Conservation (phyloP, 2,113 vertebrate species). For the Ammodytes marinus region DNA sequence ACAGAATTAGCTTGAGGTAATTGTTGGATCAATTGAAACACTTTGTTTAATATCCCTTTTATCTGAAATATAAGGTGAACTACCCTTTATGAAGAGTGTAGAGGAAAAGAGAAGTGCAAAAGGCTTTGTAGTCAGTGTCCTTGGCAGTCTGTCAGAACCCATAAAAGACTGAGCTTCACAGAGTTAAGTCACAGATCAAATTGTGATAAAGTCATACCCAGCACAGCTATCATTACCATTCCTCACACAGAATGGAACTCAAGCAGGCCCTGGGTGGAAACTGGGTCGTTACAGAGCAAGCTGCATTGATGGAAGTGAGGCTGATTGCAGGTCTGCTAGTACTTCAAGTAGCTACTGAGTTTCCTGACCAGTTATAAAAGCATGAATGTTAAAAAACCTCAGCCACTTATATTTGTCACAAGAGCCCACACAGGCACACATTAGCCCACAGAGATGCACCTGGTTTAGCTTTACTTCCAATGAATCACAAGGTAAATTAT, state of each 20-base stretch:
- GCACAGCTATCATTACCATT: constrained; percentile 27
- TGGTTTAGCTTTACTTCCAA: neutral
- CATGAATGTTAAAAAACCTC: constrained; percentile 21
- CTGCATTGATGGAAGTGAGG: constrained; percentile 13
- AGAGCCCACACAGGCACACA: constrained; percentile 14
- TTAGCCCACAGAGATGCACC: constrained; percentile 10
- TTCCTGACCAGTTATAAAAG: constrained; percentile 48
- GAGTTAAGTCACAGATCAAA: constrained; percentile 26
- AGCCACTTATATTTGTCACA: constrained; percentile 22
- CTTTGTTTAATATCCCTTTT: neutral
- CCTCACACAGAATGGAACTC: constrained; percentile 24
- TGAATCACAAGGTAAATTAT: neutral
- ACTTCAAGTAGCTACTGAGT: constrained; percentile 44
- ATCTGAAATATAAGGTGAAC: neutral
- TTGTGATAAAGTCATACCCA: constrained; percentile 7
- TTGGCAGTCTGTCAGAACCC: constrained; percentile 10
- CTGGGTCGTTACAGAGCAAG: constrained; percentile 15
- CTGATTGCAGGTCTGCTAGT: constrained; percentile 34
- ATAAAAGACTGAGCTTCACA: constrained; percentile 1
- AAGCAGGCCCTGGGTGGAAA: constrained; percentile 13
- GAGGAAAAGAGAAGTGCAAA: neutral
- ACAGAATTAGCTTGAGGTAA: neutral
- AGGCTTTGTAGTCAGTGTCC: constrained; percentile 28
- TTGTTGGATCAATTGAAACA: neutral
- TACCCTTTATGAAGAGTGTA: neutral